Conservation (phyloP, 2,797 vertebrate species). For the Gallinago solitaria region DNA sequence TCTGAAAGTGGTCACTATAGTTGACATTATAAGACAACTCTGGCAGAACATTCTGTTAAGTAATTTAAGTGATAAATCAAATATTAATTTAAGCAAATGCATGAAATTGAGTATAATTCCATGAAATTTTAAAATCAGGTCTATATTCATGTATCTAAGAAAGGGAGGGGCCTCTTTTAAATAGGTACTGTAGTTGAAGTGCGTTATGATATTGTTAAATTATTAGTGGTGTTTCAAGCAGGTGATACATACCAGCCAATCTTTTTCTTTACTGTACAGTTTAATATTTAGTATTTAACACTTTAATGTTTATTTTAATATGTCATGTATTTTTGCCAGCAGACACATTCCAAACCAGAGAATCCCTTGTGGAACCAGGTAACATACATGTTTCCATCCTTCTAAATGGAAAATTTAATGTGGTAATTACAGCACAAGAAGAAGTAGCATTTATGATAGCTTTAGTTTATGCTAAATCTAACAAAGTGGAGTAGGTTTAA, state of each 20-base stretch:
- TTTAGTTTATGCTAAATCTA: not conserved
- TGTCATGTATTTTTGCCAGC: not conserved
- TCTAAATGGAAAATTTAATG: conserved; percentile 30
- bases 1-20: not conserved
- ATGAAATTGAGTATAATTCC: not conserved
- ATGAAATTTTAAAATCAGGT: not conserved
- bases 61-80: not conserved
- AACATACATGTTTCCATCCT: conserved; percentile 35
- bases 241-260: not conserved
- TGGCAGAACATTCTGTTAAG: not conserved
- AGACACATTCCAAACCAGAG: conserved; percentile 53
- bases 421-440: not conserved
- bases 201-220: not conserved
- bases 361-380: conserved; percentile 67
- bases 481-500: not conserved
- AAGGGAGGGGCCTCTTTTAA: not conserved
- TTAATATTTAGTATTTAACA: not conserved
- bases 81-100: not conserved
- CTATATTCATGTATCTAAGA: not conserved
- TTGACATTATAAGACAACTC: not conserved
- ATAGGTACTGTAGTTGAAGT: not conserved
- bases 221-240: not conserved
- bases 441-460: not conserved
- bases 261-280: not conserved
- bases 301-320: not conserved